Evolutionary conservation across 1,140 invertebrate genomes (phyloP).

Genomic region (Portunus trituberculatus): DNA sequence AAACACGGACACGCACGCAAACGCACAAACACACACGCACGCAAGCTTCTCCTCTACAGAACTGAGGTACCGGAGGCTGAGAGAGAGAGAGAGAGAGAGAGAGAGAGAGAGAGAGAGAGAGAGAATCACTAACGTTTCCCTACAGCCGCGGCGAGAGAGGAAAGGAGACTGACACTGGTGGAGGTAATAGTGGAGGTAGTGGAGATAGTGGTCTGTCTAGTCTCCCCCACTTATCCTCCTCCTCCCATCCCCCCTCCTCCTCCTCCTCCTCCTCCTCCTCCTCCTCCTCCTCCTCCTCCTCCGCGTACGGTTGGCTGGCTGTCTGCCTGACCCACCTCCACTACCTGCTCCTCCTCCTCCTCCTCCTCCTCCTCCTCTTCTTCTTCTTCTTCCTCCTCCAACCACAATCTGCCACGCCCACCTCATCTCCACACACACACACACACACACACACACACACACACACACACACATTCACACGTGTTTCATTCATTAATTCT

Average conservation of each 20-base stretch:
- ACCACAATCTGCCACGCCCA: background rate
- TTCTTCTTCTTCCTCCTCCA: background rate
- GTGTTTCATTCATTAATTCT: background rate
- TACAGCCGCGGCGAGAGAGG: background rate
- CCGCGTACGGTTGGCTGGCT: background rate
- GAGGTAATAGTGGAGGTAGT: background rate
- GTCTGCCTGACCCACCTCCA: background rate
- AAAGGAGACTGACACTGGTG: background rate
- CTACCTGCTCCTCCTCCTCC: background rate
- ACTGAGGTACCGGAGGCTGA: background rate
- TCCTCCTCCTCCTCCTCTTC: background rate
- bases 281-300: background rate
- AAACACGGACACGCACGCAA: background rate
- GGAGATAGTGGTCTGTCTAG: background rate
- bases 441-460: slow-evolving; percentile 48
- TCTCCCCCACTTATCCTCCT: background rate
- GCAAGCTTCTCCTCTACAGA: background rate
- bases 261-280: background rate
- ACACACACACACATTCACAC: slow-evolving; percentile 26
- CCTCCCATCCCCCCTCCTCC: too few species aligned
- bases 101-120: background rate
- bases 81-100: background rate
- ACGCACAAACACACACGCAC: slow-evolving; percentile 1
- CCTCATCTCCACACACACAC: slow-evolving; percentile 29
- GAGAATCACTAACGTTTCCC: background rate